Evolutionary conservation across 2,888 invertebrate species (phyloP).

Genomic region (Apotomis betuletana): DNA sequence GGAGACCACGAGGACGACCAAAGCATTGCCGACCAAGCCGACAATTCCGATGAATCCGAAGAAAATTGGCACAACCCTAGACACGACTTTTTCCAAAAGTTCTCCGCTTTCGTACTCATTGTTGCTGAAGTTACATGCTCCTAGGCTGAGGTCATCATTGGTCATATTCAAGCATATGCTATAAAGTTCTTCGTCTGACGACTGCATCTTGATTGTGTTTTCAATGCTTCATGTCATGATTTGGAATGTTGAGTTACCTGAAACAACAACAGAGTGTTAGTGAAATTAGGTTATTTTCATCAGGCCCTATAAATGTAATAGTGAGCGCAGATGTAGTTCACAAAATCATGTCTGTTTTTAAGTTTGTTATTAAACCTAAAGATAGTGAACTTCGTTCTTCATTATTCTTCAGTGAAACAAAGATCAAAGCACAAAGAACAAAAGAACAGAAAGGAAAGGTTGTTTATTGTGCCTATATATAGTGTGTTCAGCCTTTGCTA

Average conservation of each 20-base stretch:
- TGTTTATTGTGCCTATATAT: no score
- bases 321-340: no score
- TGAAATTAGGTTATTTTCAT: background rate
- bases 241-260: conserved; percentile 53
- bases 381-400: no score
- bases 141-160: conserved; percentile 63
- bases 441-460: no score
- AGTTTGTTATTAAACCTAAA: no score
- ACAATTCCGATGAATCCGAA: conserved; percentile 94
- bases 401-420: no score
- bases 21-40: conserved; percentile 94
- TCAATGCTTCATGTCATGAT: conserved; percentile 58
- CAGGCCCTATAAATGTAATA: no score
- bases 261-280: conserved; percentile 53
- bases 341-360: no score
- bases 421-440: no score
- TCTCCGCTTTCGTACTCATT: conserved; percentile 78
- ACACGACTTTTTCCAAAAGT: conserved; percentile 85
- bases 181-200: conserved; percentile 75
- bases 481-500: no score
- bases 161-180: conserved; percentile 75
- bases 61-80: conserved; percentile 89
- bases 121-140: conserved; percentile 70
- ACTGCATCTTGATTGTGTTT: conserved; percentile 61
- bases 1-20: conserved; percentile 94